These are phyloP conservation scores for Myripristis jacobus DNA, from an alignment of 2,797 vertebrate species.

Conservation along the genomic window DNA sequence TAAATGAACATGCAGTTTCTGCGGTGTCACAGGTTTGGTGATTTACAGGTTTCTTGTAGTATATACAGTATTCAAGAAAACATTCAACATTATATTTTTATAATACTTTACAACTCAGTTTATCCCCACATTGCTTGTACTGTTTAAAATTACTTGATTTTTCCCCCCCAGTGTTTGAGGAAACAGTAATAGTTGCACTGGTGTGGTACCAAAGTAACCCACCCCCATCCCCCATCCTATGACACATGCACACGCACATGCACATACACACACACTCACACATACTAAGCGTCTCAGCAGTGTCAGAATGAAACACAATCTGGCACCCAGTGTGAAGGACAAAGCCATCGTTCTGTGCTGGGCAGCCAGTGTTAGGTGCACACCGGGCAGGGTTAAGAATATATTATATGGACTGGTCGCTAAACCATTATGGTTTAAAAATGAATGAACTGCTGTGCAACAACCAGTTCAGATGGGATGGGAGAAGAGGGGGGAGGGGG, in stretches of 20 bases:
- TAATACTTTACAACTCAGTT: not conserved
- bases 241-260: too few relatives aligned
- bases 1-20: not conserved
- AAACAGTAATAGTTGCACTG: slow-evolving; percentile 11
- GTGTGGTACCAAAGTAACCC: slow-evolving; percentile 35
- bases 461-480: slow-evolving; percentile 44
- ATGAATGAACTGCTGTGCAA: slow-evolving; percentile 58
- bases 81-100: too few relatives aligned
- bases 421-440: slow-evolving; percentile 66
- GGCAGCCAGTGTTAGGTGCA: slow-evolving; percentile 40
- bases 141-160: too few relatives aligned
- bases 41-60: too few relatives aligned
- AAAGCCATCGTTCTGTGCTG: slow-evolving; percentile 55
- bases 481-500: slow-evolving; percentile 1
- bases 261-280: slow-evolving; percentile 26
- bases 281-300: slow-evolving; percentile 55
- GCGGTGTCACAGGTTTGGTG: too few relatives aligned
- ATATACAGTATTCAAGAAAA: too few relatives aligned
- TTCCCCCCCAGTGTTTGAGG: not conserved
- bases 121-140: not conserved
- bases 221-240: too few relatives aligned
- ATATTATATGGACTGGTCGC: slow-evolving; percentile 57
- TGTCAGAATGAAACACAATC: slow-evolving; percentile 71
- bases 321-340: slow-evolving; percentile 62
- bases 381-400: slow-evolving; percentile 62